These are phyloP conservation scores for Folsomia manolachei DNA, from an alignment of 2,888 invertebrate species.

Conservation along the genomic window DNA sequence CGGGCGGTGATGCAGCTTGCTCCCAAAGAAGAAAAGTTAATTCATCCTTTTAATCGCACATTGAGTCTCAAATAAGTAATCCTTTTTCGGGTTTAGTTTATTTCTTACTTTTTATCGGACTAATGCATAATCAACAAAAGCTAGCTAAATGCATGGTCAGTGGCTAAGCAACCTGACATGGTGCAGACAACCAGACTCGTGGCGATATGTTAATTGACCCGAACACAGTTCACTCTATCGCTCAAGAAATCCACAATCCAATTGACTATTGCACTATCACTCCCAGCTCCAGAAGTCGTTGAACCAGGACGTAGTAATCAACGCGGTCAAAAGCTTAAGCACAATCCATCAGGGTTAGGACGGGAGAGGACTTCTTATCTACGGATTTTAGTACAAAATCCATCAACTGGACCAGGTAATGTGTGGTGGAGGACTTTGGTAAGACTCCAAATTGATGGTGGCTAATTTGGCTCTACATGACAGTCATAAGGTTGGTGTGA, in stretches of 20 bases:
- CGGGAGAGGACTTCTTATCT: not conserved
- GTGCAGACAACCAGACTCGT: too few species aligned
- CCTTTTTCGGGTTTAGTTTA: too few species aligned
- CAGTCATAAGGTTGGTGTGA: not conserved
- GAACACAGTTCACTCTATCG: not conserved
- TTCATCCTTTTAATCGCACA: too few species aligned
- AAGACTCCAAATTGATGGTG: not conserved
- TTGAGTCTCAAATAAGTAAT: too few species aligned
- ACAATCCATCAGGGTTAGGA: not conserved
- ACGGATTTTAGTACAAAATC: constrained; percentile 1
- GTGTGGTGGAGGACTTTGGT: not conserved
- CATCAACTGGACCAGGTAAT: not conserved
- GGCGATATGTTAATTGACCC: too few species aligned
- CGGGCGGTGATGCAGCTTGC: too few species aligned
- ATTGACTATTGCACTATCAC: not conserved
- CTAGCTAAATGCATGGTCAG: too few species aligned
- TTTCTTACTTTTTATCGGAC: too few species aligned
- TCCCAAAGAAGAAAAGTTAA: too few species aligned
- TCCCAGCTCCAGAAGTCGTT: not conserved
- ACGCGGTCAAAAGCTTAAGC: not conserved
- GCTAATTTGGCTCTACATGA: not conserved
- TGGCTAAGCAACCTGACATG: too few species aligned
- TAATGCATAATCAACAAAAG: too few species aligned
- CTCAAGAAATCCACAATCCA: not conserved
- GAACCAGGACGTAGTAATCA: not conserved